A percentile compares a stretch with the other conserved stretches of the same genome.
Conservation (phyloP, 1,140 invertebrate species). For the Cotesia glomerata region DNA sequence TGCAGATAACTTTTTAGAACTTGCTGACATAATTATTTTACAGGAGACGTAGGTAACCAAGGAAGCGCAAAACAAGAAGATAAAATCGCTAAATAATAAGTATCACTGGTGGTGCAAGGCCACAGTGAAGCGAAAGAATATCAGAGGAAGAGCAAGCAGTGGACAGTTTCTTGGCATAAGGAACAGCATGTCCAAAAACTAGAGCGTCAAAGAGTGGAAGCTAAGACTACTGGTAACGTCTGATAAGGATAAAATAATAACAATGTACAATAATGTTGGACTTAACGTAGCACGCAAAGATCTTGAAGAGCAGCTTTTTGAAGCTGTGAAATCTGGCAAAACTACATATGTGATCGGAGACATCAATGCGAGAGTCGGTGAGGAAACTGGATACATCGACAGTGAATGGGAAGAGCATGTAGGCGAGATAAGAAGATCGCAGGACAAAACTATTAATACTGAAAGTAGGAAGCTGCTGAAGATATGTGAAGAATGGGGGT, state of each 20-base stretch:
- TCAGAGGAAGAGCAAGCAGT: conserved; percentile 24
- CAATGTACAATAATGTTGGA: conserved; percentile 26
- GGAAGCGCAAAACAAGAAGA: conserved; percentile 9
- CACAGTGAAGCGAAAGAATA: conserved; percentile 22
- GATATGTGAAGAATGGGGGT: conserved; percentile 9
- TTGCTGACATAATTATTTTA: conserved; percentile 14
- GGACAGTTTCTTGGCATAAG: conserved; percentile 31
- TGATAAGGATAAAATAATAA: conserved; percentile 10
- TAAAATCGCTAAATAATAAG: conserved; percentile 10
- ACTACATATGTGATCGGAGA: conserved; percentile 24
- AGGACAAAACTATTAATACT: conserved; percentile 20
- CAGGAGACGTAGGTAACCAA: conserved; percentile 32
- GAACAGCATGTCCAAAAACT: conserved; percentile 7
- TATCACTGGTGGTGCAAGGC: conserved; percentile 21
- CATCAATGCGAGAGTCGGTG: conserved; percentile 26
- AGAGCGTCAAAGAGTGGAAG: neutral
- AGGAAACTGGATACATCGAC: neutral
- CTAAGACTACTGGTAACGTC: neutral
- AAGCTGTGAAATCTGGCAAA: conserved; percentile 1
- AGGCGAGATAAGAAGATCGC: neutral
- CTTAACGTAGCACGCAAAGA: conserved; percentile 12
- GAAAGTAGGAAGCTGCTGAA: conserved; percentile 26
- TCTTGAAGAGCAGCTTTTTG: conserved; percentile 3
- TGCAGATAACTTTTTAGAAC: conserved; percentile 18
- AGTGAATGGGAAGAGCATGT: neutral